Evolutionary conservation across 2,113 vertebrate genomes (phyloP).

Genomic region (Protomyctophum bolini): DNA sequence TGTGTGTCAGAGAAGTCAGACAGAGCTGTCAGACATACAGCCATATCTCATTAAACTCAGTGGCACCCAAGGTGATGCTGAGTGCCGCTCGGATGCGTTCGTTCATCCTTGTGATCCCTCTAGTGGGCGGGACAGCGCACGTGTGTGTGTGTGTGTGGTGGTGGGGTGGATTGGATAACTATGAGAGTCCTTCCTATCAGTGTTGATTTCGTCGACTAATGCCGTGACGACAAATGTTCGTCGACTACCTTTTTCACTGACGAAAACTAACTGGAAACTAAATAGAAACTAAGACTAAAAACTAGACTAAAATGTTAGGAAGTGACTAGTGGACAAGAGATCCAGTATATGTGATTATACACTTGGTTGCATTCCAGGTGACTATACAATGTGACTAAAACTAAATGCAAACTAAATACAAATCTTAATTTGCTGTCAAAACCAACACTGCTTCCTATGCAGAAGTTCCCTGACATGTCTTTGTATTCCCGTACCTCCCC

Average conservation of each 20-base stretch:
- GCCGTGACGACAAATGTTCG: too few species aligned
- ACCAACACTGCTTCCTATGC: not conserved
- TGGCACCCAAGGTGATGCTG: constrained; percentile 23
- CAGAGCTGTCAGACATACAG: constrained; percentile 43
- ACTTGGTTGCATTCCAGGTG: not conserved
- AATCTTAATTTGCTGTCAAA: too few species aligned
- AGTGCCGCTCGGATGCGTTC: constrained; percentile 20
- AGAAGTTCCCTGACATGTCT: constrained; percentile 17
- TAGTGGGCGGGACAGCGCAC: constrained; percentile 20
- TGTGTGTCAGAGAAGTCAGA: constrained; percentile 24
- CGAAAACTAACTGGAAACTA: too few species aligned
- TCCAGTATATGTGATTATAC: too few species aligned
- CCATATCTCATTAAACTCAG: constrained; percentile 52
- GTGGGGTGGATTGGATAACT: constrained; percentile 28
- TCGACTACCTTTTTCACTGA: too few species aligned
- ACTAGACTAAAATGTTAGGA: too few species aligned
- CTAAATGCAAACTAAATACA: too few species aligned
- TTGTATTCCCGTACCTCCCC: constrained; percentile 19
- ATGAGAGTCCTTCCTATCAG: constrained; percentile 9
- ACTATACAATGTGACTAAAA: not conserved
- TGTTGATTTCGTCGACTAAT: too few species aligned
- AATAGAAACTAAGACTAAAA: too few species aligned
- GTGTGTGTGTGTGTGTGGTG: not conserved
- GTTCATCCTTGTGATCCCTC: constrained; percentile 16
- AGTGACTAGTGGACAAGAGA: too few species aligned